Conservation (phyloP, 2,113 vertebrate genomes). For the Malurus melanocephalus region DNA sequence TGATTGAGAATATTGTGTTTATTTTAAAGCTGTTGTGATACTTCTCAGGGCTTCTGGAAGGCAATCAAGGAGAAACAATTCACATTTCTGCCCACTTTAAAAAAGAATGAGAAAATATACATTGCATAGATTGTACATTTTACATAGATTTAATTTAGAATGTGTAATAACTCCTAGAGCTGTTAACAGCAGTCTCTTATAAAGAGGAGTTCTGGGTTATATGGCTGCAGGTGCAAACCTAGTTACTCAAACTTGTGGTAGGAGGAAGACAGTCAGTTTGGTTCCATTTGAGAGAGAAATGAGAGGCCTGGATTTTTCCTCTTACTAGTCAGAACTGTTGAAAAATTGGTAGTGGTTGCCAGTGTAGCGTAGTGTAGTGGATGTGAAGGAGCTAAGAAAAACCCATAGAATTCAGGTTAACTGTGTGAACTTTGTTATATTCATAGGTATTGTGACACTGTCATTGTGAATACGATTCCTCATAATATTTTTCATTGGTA, state of each 20-base stretch:
- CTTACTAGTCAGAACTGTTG: not conserved
- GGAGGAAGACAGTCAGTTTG: not conserved
- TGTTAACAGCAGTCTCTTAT: not conserved
- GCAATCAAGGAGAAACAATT: not conserved
- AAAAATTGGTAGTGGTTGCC: not conserved
- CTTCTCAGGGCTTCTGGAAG: not conserved
- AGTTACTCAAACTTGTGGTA: not conserved
- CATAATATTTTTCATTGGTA: not conserved
- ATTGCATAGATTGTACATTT: not conserved
- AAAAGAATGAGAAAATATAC: not conserved
- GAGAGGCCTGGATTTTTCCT: not conserved
- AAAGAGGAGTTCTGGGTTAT: not conserved
- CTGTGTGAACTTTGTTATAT: not conserved
- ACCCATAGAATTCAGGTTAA: accelerated
- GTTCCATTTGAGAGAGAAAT: not conserved
- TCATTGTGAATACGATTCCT: not conserved
- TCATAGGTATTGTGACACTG: not conserved
- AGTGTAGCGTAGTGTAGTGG: not conserved
- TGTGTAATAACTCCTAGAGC: not conserved
- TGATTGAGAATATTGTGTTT: not conserved
- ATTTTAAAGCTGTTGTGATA: not conserved
- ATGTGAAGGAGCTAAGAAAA: not conserved
- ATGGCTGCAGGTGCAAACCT: not conserved
- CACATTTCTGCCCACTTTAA: not conserved
- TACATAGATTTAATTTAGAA: not conserved